phyloP scores from a whole-genome alignment of 2,888 invertebrate species.

The Sthenelais limicola region DNA sequence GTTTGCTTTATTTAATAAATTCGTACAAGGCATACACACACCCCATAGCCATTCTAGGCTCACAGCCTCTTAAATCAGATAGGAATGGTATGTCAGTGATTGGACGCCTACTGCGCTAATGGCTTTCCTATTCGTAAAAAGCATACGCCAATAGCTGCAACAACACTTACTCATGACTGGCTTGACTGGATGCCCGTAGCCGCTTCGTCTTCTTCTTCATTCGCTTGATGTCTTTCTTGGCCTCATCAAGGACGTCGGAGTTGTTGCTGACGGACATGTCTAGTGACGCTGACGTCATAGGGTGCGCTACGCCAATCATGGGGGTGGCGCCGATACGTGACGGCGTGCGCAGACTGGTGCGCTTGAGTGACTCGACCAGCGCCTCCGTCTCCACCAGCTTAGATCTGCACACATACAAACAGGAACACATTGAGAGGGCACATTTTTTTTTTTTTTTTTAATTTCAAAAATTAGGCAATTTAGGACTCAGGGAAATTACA shows the following conservation, averaged over 20 bases:
- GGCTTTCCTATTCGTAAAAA: too few relatives aligned
- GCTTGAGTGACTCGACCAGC: constrained; percentile 80
- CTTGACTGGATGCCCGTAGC: constrained; percentile 50
- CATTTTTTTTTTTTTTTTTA: too few relatives aligned
- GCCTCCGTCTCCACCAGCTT: constrained; percentile 91
- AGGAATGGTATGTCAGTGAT: too few relatives aligned
- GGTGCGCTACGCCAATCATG: constrained; percentile 30
- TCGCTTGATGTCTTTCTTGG: constrained; percentile 81
- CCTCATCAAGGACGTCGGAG: constrained; percentile 78
- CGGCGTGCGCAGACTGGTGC: constrained; percentile 49
- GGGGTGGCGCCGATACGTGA: constrained; percentile 55
- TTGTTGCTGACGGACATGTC: constrained; percentile 30
- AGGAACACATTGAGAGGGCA: too few relatives aligned
- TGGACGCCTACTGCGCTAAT: too few relatives aligned
- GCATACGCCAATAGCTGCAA: neutral
- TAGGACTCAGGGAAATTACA: too few relatives aligned
- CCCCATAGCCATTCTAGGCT: too few relatives aligned
- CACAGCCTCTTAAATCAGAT: too few relatives aligned
- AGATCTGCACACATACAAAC: too few relatives aligned
- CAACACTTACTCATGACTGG: constrained; percentile 47
- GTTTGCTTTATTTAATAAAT: too few relatives aligned
- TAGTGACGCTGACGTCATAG: constrained; percentile 28
- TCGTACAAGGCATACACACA: too few relatives aligned
- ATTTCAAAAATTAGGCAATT: too few relatives aligned
- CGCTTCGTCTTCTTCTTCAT: constrained; percentile 61